phyloP scores from a whole-genome alignment of 1,140 invertebrate species.

The Anagrus nilaparvatae region DNA sequence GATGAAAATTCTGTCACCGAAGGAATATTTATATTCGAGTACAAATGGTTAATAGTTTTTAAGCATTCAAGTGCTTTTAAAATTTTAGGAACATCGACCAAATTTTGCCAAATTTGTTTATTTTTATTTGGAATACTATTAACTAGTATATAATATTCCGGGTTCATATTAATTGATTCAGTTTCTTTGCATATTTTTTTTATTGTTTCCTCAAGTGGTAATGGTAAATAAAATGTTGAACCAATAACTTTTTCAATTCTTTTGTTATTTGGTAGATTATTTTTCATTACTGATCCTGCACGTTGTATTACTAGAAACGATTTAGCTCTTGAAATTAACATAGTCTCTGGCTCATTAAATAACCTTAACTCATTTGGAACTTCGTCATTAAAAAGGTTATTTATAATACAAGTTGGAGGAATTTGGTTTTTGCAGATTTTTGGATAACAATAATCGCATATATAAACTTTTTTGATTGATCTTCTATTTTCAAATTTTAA shows the following conservation, averaged over 20 bases:
- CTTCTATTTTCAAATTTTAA: no score
- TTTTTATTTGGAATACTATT: no score
- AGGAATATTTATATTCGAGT: no score
- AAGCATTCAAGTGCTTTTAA: no score
- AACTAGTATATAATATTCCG: no score
- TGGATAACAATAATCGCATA: no score
- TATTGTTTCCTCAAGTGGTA: slow-evolving; percentile 25
- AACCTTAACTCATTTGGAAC: slow-evolving; percentile 13
- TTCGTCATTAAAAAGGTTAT: slow-evolving; percentile 13
- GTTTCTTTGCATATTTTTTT: slow-evolving; percentile 21
- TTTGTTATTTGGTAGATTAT: slow-evolving; percentile 22
- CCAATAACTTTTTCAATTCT: slow-evolving; percentile 25
- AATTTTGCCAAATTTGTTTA: no score
- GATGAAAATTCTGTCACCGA: no score
- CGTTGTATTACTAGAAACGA: slow-evolving; percentile 27
- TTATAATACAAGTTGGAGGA: slow-evolving; percentile 17
- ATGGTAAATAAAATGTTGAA: slow-evolving; percentile 28
- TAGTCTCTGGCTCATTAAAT: slow-evolving; percentile 24
- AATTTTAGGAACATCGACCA: no score
- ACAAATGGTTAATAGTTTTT: no score
- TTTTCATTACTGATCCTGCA: slow-evolving; percentile 23
- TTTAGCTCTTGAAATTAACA: slow-evolving; percentile 29
- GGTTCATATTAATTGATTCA: slow-evolving; percentile 19
- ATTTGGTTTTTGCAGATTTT: no score
- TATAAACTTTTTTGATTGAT: no score